phyloP scores from a whole-genome alignment of 2,797 vertebrate species.

The Sphenopsis melanotis region DNA sequence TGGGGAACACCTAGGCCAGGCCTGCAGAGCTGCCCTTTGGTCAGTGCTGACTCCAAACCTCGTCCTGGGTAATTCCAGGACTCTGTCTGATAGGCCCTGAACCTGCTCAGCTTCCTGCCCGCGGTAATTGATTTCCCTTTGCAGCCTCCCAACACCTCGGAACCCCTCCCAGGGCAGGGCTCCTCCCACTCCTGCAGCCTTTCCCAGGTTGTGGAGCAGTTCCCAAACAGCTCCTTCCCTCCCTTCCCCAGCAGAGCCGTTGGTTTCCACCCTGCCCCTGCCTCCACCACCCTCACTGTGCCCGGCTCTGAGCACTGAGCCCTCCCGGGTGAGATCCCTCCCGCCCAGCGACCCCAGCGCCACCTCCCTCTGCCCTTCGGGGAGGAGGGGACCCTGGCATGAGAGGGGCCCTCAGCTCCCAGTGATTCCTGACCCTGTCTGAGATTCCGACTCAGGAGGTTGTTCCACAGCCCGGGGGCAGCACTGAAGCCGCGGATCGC shows the following conservation, averaged over 20 bases:
- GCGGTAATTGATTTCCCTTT: fast-evolving
- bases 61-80: fast-evolving
- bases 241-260: background rate
- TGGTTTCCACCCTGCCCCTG: fast-evolving
- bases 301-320: fast-evolving
- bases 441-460: fast-evolving
- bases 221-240: background rate
- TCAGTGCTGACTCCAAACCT: background rate
- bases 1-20: fast-evolving
- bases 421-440: fast-evolving
- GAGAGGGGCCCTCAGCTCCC: background rate
- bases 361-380: fast-evolving
- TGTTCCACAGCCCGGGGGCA: background rate
- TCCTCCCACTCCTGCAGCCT: fast-evolving
- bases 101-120: background rate
- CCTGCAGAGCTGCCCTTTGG: background rate
- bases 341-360: no score
- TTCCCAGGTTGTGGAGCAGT: fast-evolving
- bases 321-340: background rate
- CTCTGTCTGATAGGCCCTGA: fast-evolving
- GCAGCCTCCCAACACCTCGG: fast-evolving
- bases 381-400: background rate
- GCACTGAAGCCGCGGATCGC: fast-evolving
- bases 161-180: fast-evolving
- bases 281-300: fast-evolving